A percentile compares a stretch with the other conserved stretches of the same genome.
Evolutionary conservation across 2,113 vertebrate genomes (phyloP).

Genomic region (Melanotaenia duboulayi): DNA sequence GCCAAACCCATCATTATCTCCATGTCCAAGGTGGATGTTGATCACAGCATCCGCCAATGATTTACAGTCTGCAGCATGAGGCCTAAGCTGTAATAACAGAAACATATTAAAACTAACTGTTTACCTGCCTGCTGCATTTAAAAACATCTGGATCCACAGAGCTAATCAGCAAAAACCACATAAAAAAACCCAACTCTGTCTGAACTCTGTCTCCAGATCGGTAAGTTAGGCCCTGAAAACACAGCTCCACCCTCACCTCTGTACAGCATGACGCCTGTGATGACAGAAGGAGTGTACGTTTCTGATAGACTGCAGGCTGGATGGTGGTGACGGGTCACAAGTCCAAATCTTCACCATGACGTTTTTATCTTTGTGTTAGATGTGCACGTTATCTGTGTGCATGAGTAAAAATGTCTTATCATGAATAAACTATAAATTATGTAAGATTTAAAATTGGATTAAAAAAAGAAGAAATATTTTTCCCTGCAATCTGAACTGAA

Average conservation of each 20-base stretch:
- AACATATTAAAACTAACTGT: too few relatives aligned
- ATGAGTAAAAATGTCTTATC: too few relatives aligned
- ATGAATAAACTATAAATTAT: too few relatives aligned
- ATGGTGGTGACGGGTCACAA: background rate
- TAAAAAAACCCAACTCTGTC: too few relatives aligned
- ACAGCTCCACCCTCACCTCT: conserved; percentile 2
- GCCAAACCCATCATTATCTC: too few relatives aligned
- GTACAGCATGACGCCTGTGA: background rate
- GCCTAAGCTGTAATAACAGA: too few relatives aligned
- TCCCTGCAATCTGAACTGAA: background rate
- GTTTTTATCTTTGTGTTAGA: background rate
- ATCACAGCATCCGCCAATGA: background rate
- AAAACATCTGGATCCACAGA: too few relatives aligned
- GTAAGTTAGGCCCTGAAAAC: background rate
- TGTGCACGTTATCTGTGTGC: too few relatives aligned
- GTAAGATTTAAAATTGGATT: background rate
- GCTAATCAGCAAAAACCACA: too few relatives aligned
- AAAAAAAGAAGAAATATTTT: background rate
- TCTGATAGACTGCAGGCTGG: background rate
- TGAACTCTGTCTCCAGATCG: too few relatives aligned
- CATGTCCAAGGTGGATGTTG: too few relatives aligned
- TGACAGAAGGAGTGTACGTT: background rate
- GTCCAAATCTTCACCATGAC: background rate
- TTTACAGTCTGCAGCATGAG: background rate
- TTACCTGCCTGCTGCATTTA: too few relatives aligned